Evolutionary conservation across 2,113 vertebrate species (phyloP).

Genomic region (Psilopogon haemacephalus): DNA sequence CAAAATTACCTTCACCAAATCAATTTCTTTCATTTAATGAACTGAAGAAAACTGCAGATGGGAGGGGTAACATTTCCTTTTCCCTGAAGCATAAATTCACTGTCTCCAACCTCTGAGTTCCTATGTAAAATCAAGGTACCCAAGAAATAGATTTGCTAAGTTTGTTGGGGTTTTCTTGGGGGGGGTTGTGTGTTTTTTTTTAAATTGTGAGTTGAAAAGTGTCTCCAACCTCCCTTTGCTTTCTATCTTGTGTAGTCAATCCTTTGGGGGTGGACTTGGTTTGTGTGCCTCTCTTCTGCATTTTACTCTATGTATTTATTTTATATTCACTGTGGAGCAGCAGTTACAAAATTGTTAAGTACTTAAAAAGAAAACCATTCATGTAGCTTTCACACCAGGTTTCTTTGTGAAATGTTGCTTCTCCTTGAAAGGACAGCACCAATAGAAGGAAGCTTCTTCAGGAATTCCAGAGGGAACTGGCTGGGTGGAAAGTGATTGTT

Average conservation of each 20-base stretch:
- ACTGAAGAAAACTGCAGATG: constrained; percentile 70
- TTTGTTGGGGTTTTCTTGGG: neutral
- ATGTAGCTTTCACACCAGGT: neutral
- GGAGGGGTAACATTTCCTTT: constrained; percentile 44
- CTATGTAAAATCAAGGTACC: neutral
- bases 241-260: neutral
- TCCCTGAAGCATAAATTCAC: constrained; percentile 25
- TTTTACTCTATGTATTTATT: neutral
- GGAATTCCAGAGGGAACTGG: neutral
- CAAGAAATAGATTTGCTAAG: neutral
- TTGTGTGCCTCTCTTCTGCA: neutral
- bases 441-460: neutral
- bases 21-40: constrained; percentile 82
- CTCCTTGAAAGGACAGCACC: neutral
- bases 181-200: neutral
- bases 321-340: neutral
- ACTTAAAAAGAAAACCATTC: neutral
- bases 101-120: neutral
- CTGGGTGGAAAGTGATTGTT: neutral
- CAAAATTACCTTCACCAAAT: constrained; percentile 81
- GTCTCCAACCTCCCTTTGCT: neutral
- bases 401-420: neutral
- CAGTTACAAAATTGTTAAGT: neutral
- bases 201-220: neutral
- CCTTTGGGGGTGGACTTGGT: neutral